Conservation (phyloP, 2,888 invertebrate species). For the Drosophila engyochracea region DNA sequence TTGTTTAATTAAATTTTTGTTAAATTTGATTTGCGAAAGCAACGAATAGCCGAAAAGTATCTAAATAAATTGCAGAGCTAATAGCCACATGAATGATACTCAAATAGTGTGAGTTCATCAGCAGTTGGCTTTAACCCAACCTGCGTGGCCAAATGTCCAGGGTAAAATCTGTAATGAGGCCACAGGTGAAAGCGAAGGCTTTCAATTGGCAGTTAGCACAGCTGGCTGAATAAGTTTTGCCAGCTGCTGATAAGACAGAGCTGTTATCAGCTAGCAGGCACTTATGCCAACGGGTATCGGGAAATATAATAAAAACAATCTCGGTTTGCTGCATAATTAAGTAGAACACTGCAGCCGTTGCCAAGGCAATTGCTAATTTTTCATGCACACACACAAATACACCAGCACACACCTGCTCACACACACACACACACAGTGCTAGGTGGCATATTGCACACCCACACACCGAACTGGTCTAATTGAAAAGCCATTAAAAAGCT, state of each 20-base stretch:
- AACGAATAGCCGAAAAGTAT: constrained; percentile 16
- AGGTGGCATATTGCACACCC: neutral
- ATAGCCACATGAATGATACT: constrained; percentile 21
- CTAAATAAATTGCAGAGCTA: constrained; percentile 27
- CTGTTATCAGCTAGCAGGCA: constrained; percentile 2
- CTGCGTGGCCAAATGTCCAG: neutral
- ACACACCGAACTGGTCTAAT: constrained; percentile 70
- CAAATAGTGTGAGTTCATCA: too few relatives aligned
- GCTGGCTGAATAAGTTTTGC: constrained; percentile 6
- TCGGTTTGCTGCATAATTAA: constrained; percentile 66
- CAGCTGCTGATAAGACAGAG: constrained; percentile 17
- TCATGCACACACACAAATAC: constrained; percentile 14
- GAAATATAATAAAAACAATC: constrained; percentile 37
- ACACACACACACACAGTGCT: neutral
- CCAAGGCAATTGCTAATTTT: constrained; percentile 45
- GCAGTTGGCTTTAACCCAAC: neutral
- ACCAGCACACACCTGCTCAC: constrained; percentile 5
- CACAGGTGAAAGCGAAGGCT: neutral
- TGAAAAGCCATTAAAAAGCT: constrained; percentile 81
- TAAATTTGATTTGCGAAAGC: constrained; percentile 65
- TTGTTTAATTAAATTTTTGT: constrained; percentile 77
- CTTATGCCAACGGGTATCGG: neutral
- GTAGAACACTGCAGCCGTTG: constrained; percentile 33
- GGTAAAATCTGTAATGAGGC: neutral
- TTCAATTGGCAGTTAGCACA: constrained; percentile 37